phyloP scores from a whole-genome alignment of 2,888 invertebrate genomes.

The Orthosia gothica region DNA sequence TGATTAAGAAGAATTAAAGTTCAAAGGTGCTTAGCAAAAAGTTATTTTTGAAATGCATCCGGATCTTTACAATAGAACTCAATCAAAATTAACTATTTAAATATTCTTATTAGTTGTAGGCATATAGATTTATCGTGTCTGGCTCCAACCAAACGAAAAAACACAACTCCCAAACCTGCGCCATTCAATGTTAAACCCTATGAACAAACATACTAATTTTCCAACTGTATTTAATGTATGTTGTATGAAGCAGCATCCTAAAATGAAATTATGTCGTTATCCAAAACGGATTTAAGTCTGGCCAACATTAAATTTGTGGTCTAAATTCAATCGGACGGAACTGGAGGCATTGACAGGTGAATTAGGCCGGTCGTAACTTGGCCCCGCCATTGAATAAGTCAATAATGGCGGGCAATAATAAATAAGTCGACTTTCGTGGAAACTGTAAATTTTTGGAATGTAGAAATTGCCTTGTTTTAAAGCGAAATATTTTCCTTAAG shows the following conservation, averaged over 20 bases:
- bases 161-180: too few species aligned
- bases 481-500: neutral
- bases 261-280: conserved; percentile 54
- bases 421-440: neutral
- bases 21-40: neutral
- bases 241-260: conserved; percentile 17
- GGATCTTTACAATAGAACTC: neutral
- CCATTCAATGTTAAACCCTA: too few species aligned
- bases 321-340: conserved; percentile 56
- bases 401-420: neutral
- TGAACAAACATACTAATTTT: neutral
- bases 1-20: neutral
- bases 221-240: conserved; percentile 22
- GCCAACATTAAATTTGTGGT: conserved; percentile 62
- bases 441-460: neutral
- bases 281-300: conserved; percentile 56
- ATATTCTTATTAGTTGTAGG: neutral
- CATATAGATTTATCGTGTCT: too few species aligned
- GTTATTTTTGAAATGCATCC: neutral
- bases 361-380: conserved; percentile 41
- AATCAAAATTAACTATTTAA: neutral
- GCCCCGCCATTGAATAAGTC: conserved; percentile 39
- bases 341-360: conserved; percentile 54
- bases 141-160: too few species aligned
- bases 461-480: neutral